These are phyloP conservation scores for Philypnodon macrostomus DNA, from an alignment of 2,797 vertebrate genomes.

Conservation along the genomic window DNA sequence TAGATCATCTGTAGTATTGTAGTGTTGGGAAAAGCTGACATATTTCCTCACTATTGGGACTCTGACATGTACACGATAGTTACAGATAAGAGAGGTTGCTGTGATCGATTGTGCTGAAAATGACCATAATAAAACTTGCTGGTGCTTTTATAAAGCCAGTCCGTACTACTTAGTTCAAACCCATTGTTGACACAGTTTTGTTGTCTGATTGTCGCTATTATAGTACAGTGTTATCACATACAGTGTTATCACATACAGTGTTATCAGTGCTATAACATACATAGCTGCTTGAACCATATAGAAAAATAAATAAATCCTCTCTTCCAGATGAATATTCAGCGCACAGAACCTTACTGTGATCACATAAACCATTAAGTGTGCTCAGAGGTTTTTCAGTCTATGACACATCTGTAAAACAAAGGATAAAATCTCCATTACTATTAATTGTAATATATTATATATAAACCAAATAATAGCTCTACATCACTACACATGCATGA, in stretches of 20 bases:
- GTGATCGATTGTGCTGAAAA: constrained; percentile 12
- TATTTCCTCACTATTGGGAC: too few species aligned
- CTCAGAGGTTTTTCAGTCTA: constrained; percentile 39
- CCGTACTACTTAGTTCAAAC: constrained; percentile 6
- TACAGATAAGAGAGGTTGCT: too few species aligned
- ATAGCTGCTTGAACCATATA: constrained; percentile 29
- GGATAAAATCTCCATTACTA: not conserved
- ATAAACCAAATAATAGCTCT: constrained; percentile 11
- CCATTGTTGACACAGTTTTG: not conserved
- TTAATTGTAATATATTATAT: constrained; percentile 5
- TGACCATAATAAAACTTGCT: constrained; percentile 4
- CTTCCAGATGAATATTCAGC: constrained; percentile 30
- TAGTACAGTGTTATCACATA: too few species aligned
- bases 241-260: constrained; percentile 37
- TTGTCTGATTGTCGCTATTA: constrained; percentile 75
- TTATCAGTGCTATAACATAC: constrained; percentile 44
- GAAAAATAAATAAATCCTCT: constrained; percentile 55
- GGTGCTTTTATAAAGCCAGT: constrained; percentile 44
- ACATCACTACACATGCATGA: constrained; percentile 30
- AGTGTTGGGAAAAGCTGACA: too few species aligned
- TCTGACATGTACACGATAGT: constrained; percentile 12
- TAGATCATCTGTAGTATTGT: too few species aligned
- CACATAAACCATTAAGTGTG: constrained; percentile 23
- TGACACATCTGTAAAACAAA: constrained; percentile 54
- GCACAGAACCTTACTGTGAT: too few species aligned